Conservation (phyloP, 2,888 invertebrate genomes). For the Cantharis nigra region DNA sequence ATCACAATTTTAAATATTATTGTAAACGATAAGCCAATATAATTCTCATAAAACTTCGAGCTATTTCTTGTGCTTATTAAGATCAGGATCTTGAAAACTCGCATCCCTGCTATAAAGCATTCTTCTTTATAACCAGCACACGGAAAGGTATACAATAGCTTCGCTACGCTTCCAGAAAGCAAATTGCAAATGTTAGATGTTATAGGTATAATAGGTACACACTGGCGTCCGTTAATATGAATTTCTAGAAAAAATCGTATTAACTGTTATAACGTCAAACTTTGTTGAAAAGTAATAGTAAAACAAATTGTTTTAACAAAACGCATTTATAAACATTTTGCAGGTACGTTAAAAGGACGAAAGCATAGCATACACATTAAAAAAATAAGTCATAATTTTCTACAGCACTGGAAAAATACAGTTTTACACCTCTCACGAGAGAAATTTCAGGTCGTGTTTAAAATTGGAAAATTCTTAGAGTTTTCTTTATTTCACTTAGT, state of each 20-base stretch:
- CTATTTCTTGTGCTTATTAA: slow-evolving; percentile 28
- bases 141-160: slow-evolving; percentile 40
- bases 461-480: slow-evolving; percentile 43
- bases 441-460: slow-evolving; percentile 44
- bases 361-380: background rate
- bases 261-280: background rate
- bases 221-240: slow-evolving; percentile 11
- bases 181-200: slow-evolving; percentile 35
- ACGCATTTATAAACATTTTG: background rate
- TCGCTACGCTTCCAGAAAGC: slow-evolving; percentile 39
- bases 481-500: slow-evolving; percentile 41
- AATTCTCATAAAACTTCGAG: slow-evolving; percentile 28
- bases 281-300: background rate
- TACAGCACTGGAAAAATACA: slow-evolving; percentile 24
- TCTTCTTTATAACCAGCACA: slow-evolving; percentile 44
- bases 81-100: slow-evolving; percentile 28
- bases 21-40: slow-evolving; percentile 30
- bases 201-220: slow-evolving; percentile 23
- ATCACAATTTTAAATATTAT: slow-evolving; percentile 27
- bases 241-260: background rate
- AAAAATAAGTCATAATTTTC: background rate
- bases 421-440: slow-evolving; percentile 42
- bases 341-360: background rate
- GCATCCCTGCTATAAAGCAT: slow-evolving; percentile 41
- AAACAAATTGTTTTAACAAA: background rate